Evolutionary conservation across 2,888 invertebrate genomes (phyloP).

Genomic region (Micoletzkya japonica): DNA sequence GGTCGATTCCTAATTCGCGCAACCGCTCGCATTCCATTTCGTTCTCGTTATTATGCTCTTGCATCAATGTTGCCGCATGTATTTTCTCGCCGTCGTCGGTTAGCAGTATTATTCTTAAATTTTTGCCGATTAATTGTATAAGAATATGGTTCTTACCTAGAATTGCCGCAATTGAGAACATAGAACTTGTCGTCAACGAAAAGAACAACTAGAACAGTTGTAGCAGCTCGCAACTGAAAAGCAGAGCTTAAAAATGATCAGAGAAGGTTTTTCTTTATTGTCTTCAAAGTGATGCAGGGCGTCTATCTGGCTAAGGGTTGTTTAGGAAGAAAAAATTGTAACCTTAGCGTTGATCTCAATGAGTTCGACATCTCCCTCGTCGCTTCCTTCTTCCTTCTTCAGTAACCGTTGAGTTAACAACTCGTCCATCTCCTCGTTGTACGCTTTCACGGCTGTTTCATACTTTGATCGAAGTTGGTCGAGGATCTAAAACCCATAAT

Average conservation of each 20-base stretch:
- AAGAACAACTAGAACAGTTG: constrained; percentile 81
- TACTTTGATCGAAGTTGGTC: constrained; percentile 32
- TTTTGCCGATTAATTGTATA: neutral
- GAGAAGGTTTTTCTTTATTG: neutral
- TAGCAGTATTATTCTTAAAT: no score
- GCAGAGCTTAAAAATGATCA: constrained; percentile 69
- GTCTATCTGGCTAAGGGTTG: neutral
- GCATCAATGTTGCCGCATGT: no score
- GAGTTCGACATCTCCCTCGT: constrained; percentile 3
- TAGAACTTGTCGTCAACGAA: constrained; percentile 79
- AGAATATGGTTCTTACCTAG: constrained; percentile 25
- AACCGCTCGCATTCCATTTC: no score
- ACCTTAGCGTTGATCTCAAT: constrained; percentile 9
- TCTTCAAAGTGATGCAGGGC: neutral
- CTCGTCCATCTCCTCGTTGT: constrained; percentile 27
- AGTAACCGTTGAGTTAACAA: constrained; percentile 29
- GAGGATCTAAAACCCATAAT: no score
- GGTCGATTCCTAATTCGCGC: no score
- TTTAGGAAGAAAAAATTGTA: neutral
- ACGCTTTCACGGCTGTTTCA: constrained; percentile 30
- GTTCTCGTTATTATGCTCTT: no score
- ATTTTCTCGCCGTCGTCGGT: no score
- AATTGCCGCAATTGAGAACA: constrained; percentile 81
- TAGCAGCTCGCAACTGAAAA: constrained; percentile 79
- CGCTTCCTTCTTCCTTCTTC: constrained; percentile 24